Evolutionary conservation across 2,113 vertebrate genomes (phyloP).

Genomic region (Aplodontia rufa): DNA sequence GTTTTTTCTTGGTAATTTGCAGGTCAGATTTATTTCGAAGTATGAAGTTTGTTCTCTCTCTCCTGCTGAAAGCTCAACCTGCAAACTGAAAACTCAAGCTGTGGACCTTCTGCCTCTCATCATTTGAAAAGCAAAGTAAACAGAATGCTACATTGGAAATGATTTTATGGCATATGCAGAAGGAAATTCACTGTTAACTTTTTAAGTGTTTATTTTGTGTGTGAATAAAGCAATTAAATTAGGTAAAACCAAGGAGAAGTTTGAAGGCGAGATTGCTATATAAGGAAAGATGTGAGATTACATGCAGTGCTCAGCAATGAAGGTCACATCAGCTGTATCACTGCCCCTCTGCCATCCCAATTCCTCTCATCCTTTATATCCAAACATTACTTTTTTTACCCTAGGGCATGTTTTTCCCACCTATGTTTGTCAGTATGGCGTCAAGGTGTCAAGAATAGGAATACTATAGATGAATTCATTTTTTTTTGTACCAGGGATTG

Average conservation of each 20-base stretch:
- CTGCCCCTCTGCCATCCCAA: too few relatives aligned
- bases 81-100: constrained; percentile 29
- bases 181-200: background rate
- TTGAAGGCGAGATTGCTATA: background rate
- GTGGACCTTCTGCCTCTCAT: background rate
- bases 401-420: background rate
- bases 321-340: background rate
- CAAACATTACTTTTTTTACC: background rate
- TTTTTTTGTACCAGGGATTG: too few relatives aligned
- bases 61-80: constrained; percentile 27
- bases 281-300: background rate
- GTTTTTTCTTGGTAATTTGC: constrained; percentile 32
- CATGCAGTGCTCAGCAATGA: background rate
- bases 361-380: too few relatives aligned
- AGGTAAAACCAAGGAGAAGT: background rate
- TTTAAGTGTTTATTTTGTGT: background rate
- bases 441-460: background rate
- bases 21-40: constrained; percentile 43
- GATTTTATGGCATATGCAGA: background rate
- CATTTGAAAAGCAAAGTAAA: background rate
- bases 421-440: background rate
- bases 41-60: background rate
- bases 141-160: background rate
- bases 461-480: background rate
- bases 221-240: constrained; percentile 30